Percentiles rank a stretch among this genome's conserved stretches.
Evolutionary conservation across 2,113 vertebrate genomes (phyloP).

Genomic region (Tinamus guttatus): DNA sequence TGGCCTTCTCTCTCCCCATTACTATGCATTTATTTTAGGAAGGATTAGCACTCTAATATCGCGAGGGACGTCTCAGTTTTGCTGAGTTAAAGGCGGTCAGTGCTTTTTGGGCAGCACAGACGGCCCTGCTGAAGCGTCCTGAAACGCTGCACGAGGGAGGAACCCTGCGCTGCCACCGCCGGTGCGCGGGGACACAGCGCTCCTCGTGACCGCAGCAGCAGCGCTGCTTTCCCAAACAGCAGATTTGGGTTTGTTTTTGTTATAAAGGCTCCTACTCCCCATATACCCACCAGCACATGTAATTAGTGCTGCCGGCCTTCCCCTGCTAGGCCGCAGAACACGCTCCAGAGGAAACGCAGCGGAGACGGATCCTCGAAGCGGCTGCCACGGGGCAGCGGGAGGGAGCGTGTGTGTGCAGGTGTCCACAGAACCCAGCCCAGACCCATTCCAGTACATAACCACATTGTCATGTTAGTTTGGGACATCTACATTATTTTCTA

Average conservation of each 20-base stretch:
- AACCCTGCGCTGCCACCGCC: neutral
- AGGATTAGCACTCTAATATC: neutral
- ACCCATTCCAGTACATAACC: neutral
- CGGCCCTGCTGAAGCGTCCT: neutral
- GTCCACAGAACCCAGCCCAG: neutral
- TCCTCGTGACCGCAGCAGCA: neutral
- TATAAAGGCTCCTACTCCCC: neutral
- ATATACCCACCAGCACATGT: fast-evolving
- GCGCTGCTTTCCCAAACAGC: neutral
- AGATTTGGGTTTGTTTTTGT: neutral
- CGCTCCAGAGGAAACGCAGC: neutral
- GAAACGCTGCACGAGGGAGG: neutral
- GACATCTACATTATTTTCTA: neutral
- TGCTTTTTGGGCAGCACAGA: neutral
- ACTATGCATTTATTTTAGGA: neutral
- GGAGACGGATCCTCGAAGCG: neutral
- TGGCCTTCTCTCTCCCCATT: neutral
- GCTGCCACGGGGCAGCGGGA: neutral
- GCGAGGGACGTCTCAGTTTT: neutral
- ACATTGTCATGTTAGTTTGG: neutral
- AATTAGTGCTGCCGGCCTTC: neutral
- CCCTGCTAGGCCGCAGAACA: neutral
- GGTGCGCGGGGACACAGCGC: neutral
- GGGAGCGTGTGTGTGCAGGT: fast-evolving
- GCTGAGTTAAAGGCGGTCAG: neutral